These are phyloP conservation scores for Rhamphomyia laevipes DNA, from an alignment of 2,888 invertebrate species.

Conservation along the genomic window DNA sequence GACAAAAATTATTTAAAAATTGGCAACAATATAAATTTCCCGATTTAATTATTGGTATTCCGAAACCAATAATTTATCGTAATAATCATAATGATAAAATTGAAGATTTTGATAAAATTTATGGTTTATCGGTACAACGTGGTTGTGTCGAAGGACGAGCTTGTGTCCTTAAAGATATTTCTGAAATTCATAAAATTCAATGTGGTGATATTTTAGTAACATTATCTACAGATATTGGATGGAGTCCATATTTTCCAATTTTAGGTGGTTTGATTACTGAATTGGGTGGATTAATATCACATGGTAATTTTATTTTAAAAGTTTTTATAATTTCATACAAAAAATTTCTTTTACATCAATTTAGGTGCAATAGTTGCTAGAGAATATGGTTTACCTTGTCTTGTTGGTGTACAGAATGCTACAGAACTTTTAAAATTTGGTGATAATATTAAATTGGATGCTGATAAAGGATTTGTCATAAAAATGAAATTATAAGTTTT, in stretches of 20 bases:
- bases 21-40: constrained; percentile 52
- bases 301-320: constrained; percentile 43
- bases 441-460: constrained; percentile 44
- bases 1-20: constrained; percentile 46
- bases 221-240: constrained; percentile 66
- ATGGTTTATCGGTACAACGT: constrained; percentile 59
- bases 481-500: background rate
- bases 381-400: constrained; percentile 72
- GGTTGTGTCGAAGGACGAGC: constrained; percentile 57
- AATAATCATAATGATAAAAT: background rate
- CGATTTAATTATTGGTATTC: constrained; percentile 44
- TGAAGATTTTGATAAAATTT: constrained; percentile 21
- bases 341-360: background rate
- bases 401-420: constrained; percentile 60
- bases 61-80: constrained; percentile 27
- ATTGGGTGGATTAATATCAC: constrained; percentile 70
- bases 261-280: constrained; percentile 69
- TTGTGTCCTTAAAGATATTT: constrained; percentile 55
- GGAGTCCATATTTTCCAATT: constrained; percentile 76
- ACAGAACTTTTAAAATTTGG: constrained; percentile 59
- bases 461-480: constrained; percentile 34
- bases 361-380: constrained; percentile 70
- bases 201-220: constrained; percentile 66
- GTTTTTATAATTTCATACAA: background rate
- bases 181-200: constrained; percentile 46